Evolutionary conservation across 2,797 vertebrate genomes (phyloP).

Genomic region (Melanotaenia nigrans): DNA sequence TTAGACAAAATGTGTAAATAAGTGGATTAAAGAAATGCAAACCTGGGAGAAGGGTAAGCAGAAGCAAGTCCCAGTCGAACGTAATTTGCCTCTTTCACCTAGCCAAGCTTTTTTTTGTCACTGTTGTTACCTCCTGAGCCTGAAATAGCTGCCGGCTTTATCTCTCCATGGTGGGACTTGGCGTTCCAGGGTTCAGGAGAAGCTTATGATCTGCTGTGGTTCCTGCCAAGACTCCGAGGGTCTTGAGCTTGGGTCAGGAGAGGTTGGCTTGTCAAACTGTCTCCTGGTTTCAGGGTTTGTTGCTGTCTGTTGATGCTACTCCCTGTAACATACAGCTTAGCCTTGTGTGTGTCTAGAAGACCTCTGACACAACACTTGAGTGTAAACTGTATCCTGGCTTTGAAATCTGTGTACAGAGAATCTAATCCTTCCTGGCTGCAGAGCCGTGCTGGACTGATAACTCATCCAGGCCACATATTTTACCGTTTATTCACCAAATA

Average conservation of each 20-base stretch:
- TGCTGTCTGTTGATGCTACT: constrained; percentile 26
- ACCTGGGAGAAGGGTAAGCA: constrained; percentile 32
- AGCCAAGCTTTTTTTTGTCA: constrained; percentile 40
- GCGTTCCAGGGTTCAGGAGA: constrained; percentile 64
- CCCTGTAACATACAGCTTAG: constrained; percentile 34
- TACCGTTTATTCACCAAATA: neutral
- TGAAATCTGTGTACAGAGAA: constrained; percentile 16
- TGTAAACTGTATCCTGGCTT: constrained; percentile 7
- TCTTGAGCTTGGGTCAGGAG: constrained; percentile 53
- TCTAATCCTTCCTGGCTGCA: constrained; percentile 1
- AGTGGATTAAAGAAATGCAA: constrained; percentile 20
- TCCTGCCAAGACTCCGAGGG: constrained; percentile 38
- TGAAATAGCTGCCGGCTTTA: constrained; percentile 67
- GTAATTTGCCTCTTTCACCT: constrained; percentile 34
- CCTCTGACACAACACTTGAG: constrained; percentile 25
- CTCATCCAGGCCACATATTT: neutral
- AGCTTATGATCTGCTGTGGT: constrained; percentile 54
- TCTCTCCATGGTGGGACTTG: constrained; percentile 54
- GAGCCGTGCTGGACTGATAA: neutral
- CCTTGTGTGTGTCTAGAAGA: constrained; percentile 30
- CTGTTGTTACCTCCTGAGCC: constrained; percentile 44
- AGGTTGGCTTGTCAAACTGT: constrained; percentile 44
- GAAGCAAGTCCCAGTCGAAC: constrained; percentile 36
- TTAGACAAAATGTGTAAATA: constrained; percentile 8
- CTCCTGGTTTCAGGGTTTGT: constrained; percentile 40